These are phyloP conservation scores for Gibbula magus DNA, from an alignment of 2,888 invertebrate species.

Conservation along the genomic window DNA sequence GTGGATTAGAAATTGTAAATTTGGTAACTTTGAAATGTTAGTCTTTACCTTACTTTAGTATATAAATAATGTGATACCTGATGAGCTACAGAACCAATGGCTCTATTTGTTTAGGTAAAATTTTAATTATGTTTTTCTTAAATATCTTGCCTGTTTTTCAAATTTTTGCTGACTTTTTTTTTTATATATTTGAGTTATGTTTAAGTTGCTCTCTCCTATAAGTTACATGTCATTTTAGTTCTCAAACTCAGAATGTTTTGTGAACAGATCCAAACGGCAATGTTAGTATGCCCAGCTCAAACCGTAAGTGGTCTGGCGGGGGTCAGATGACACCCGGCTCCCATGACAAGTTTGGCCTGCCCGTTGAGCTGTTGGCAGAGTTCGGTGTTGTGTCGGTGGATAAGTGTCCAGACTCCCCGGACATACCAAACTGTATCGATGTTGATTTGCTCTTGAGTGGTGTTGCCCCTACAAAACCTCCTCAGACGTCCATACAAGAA, in stretches of 20 bases:
- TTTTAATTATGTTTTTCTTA: too few species aligned
- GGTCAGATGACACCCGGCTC: slow-evolving; percentile 1
- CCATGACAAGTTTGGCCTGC: not conserved
- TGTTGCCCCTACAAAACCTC: too few species aligned
- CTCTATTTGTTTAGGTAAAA: too few species aligned
- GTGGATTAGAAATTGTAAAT: too few species aligned
- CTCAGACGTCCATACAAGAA: too few species aligned
- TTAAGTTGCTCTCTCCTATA: not conserved
- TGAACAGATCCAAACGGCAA: slow-evolving; percentile 1
- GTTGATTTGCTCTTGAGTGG: not conserved
- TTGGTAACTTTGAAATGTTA: too few species aligned
- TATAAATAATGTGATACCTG: too few species aligned
- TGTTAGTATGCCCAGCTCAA: not conserved
- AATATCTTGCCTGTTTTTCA: too few species aligned
- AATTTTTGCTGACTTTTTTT: too few species aligned
- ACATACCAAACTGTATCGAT: not conserved
- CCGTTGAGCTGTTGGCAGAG: not conserved
- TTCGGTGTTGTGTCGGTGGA: not conserved
- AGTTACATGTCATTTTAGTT: not conserved
- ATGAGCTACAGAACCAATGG: too few species aligned
- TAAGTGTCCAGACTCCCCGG: not conserved
- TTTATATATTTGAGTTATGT: not conserved
- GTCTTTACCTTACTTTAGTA: too few species aligned
- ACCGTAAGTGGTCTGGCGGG: not conserved
- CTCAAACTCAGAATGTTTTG: too few species aligned